Percentiles rank a stretch among this genome's conserved stretches.
Conservation (phyloP, 2,888 invertebrate genomes). For the Oasisia sp. region DNA sequence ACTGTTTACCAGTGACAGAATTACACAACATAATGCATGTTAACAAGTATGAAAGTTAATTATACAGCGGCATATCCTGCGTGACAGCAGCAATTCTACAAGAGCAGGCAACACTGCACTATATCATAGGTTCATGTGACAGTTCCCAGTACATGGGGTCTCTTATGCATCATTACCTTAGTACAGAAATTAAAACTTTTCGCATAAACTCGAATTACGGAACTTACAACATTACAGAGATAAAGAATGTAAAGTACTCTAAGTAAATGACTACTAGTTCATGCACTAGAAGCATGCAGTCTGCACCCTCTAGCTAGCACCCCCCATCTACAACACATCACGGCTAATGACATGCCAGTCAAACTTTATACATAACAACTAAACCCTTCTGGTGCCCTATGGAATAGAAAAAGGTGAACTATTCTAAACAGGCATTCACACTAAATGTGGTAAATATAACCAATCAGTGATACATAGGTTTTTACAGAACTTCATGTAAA, state of each 20-base stretch:
- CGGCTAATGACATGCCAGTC: neutral
- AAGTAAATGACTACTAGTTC: neutral
- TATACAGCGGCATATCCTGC: neutral
- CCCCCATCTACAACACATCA: neutral
- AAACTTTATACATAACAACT: neutral
- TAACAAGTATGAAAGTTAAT: neutral
- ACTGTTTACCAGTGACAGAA: neutral
- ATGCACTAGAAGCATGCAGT: neutral
- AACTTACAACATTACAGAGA: neutral
- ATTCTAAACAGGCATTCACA: too few relatives aligned
- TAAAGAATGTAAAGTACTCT: neutral
- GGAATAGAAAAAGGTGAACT: too few relatives aligned
- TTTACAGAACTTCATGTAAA: too few relatives aligned
- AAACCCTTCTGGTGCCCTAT: neutral
- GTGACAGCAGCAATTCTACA: neutral
- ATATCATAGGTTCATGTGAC: neutral
- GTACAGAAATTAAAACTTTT: neutral
- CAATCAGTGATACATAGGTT: too few relatives aligned
- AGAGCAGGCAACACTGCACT: neutral
- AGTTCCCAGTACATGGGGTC: neutral
- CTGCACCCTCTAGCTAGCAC: neutral
- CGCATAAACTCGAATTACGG: neutral
- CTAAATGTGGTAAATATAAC: too few relatives aligned
- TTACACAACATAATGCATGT: neutral
- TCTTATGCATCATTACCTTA: slow-evolving; percentile 46